phyloP scores from a whole-genome alignment of 2,888 invertebrate genomes.

The Yponomeuta malinellus region DNA sequence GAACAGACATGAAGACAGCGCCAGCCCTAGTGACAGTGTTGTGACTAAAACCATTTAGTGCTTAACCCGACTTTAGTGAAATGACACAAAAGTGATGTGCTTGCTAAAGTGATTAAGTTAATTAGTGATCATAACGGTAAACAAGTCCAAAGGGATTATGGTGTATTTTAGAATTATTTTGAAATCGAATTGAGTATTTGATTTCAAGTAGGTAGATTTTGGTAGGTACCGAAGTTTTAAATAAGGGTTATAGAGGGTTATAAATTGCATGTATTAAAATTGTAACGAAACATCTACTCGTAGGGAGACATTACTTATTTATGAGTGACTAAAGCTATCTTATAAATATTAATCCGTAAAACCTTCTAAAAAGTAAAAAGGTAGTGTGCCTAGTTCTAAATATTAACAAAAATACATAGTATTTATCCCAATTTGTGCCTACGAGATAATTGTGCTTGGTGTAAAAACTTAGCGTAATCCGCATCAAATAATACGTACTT shows the following conservation, averaged over 20 bases:
- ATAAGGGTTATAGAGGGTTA: background rate
- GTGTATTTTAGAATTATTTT: constrained; percentile 20
- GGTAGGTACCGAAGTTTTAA: background rate
- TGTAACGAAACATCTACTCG: no score
- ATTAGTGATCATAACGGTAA: constrained; percentile 11
- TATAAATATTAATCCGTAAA: no score
- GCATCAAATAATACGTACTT: no score
- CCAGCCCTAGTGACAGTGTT: constrained; percentile 67
- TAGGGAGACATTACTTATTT: no score
- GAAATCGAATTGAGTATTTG: no score
- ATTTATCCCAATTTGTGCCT: constrained; percentile 33
- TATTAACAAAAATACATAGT: constrained; percentile 20
- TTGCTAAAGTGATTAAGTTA: constrained; percentile 14
- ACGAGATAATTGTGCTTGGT: constrained; percentile 13
- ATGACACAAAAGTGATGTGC: constrained; percentile 30
- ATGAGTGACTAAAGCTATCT: no score
- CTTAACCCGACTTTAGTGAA: constrained; percentile 64
- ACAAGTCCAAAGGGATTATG: constrained; percentile 20
- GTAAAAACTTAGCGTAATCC: no score
- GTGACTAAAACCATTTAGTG: constrained; percentile 74
- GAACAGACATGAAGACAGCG: constrained; percentile 56
- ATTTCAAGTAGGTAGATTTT: constrained; percentile 3
- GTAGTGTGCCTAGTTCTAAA: background rate
- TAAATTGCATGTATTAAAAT: background rate
- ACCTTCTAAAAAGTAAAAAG: no score